Evolutionary conservation across 2,113 vertebrate species (phyloP).

Genomic region (Cynopterus brachyotis): DNA sequence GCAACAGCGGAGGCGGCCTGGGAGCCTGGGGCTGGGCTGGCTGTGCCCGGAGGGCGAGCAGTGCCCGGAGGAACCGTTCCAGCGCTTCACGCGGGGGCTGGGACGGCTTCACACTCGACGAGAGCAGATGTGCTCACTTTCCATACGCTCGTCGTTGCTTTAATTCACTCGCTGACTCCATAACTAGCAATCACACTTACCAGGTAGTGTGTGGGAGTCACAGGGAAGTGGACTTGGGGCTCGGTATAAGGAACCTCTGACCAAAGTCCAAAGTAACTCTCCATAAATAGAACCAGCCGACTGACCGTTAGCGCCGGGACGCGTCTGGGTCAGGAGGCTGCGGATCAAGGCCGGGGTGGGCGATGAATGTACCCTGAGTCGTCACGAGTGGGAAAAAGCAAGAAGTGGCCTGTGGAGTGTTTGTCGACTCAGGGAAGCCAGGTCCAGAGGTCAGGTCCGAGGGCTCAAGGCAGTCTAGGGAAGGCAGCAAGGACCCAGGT

Average conservation of each 20-base stretch:
- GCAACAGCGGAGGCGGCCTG: not conserved
- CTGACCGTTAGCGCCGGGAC: not conserved
- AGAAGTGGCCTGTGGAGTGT: not conserved
- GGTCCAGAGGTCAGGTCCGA: not conserved
- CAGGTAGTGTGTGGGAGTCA: not conserved
- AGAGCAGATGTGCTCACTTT: not conserved
- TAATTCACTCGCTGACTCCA: not conserved
- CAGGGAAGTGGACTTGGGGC: not conserved
- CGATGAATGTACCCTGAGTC: not conserved
- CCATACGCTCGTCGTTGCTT: not conserved
- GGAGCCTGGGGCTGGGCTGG: not conserved
- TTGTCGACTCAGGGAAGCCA: not conserved
- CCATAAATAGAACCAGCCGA: not conserved
- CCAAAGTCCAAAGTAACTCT: not conserved
- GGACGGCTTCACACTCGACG: not conserved
- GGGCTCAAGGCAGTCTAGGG: not conserved
- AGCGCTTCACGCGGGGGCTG: not conserved
- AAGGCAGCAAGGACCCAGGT: not conserved
- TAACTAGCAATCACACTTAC: not conserved
- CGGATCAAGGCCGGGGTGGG: not conserved
- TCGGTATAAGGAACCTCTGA: not conserved
- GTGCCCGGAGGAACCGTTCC: not conserved
- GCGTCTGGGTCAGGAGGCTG: not conserved
- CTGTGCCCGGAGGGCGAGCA: not conserved
- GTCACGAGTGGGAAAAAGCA: not conserved